These are phyloP conservation scores for Schizaphis graminum DNA, from an alignment of 2,888 invertebrate genomes.

Conservation along the genomic window DNA sequence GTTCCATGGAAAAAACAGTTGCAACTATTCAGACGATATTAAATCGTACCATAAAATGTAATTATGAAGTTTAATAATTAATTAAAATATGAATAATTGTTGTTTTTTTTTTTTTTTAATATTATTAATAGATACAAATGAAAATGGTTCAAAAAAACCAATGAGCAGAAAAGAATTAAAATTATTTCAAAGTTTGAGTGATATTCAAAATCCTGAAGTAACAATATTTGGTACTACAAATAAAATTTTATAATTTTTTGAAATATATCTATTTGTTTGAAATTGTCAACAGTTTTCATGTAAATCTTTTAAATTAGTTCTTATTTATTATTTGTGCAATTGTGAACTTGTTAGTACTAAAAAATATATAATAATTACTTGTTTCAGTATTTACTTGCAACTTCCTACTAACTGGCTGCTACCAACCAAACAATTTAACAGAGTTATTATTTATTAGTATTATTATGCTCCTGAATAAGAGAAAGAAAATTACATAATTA, in stretches of 20 bases:
- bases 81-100: not conserved
- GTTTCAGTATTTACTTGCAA: too few species aligned
- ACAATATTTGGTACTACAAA: constrained; percentile 37
- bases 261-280: not conserved
- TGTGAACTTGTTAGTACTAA: too few species aligned
- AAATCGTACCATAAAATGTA: constrained; percentile 78
- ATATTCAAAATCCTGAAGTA: constrained; percentile 80
- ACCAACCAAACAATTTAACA: too few species aligned
- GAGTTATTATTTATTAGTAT: too few species aligned
- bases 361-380: too few species aligned
- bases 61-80: not conserved
- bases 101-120: not conserved
- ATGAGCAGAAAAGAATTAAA: constrained; percentile 79
- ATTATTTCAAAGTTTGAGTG: constrained; percentile 84
- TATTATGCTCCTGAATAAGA: too few species aligned
- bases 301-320: too few species aligned
- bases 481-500: too few species aligned
- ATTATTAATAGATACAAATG: not conserved
- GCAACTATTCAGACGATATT: constrained; percentile 86
- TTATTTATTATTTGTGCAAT: too few species aligned
- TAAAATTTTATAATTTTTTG: constrained; percentile 1
- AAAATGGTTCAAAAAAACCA: constrained; percentile 65
- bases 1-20: constrained; percentile 85
- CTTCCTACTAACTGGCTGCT: too few species aligned
- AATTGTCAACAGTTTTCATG: too few species aligned